A percentile compares a stretch with the other conserved stretches of the same genome.
Evolutionary conservation across 2,797 vertebrate species (phyloP).

Genomic region (Alosa sapidissima): DNA sequence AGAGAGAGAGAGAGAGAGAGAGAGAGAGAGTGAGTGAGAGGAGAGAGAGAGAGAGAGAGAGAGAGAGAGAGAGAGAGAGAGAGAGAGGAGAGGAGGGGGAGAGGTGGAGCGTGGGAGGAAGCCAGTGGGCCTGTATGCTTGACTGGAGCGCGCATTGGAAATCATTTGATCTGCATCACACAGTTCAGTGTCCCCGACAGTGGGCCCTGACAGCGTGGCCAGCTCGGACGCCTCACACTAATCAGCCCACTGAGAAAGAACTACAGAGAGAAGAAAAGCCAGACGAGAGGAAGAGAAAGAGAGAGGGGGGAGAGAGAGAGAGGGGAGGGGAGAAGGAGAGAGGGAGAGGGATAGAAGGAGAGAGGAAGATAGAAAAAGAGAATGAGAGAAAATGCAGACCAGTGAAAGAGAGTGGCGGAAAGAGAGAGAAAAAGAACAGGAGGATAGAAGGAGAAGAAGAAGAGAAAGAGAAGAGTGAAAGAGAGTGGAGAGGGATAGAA

Average conservation of each 20-base stretch:
- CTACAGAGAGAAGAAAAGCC: slow-evolving; percentile 32
- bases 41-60: slow-evolving; percentile 31
- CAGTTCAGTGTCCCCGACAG: slow-evolving; percentile 62
- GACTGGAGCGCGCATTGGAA: slow-evolving; percentile 64
- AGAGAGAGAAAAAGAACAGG: slow-evolving; percentile 13
- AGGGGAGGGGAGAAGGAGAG: not conserved
- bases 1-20: not conserved
- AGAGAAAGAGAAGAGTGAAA: not conserved
- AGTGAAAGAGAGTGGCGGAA: not conserved
- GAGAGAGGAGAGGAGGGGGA: not conserved
- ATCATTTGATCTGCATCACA: slow-evolving; percentile 75
- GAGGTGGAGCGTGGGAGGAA: not conserved
- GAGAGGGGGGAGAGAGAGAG: not conserved
- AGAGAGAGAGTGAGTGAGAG: slow-evolving; percentile 34
- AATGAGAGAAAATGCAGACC: slow-evolving; percentile 33
- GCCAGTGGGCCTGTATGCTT: slow-evolving; percentile 52
- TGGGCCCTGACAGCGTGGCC: slow-evolving; percentile 54
- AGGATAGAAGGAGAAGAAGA: slow-evolving; percentile 18
- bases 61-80: slow-evolving; percentile 34
- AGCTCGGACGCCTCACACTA: slow-evolving; percentile 51
- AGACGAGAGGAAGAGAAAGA: slow-evolving; percentile 28
- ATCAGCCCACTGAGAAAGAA: slow-evolving; percentile 41
- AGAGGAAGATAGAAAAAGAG: not conserved
- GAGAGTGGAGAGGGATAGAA: slow-evolving; percentile 19
- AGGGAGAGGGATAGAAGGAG: slow-evolving; percentile 1